Base-by-base conservation (phyloP, 2,888 invertebrate genomes). In the Amblyjoppa proteus region DNA sequence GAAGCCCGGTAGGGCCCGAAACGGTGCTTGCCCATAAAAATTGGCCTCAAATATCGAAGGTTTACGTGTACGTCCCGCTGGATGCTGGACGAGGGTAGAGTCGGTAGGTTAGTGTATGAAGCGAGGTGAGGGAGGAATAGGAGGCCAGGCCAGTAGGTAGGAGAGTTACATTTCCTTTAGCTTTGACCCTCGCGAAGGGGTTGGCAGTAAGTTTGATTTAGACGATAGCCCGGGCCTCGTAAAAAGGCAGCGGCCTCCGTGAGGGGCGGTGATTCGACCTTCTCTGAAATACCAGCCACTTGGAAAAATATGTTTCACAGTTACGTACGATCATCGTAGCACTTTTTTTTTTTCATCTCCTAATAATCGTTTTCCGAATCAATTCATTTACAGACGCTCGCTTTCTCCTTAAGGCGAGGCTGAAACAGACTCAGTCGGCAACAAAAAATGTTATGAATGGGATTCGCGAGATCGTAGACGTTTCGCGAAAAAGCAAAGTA, bases 1-100 rank as follows among this genome's bases (percentile, higher is more conserved):
- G 58, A 51, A 31, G 45, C 13, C 49, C 41, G 34, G 69, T 58
- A 68, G 76, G 73, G 74, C 71, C 71, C 25, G 77, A 56, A 77
- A 68, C 56, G 77, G 68, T 49, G 79, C 53, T 81, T 28, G 74
- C 41, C 79, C 87, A 88, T 89, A 90, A 89, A 89, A 90, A 89
- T 80, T 71, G 80, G 80, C 80, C 74, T 81, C 80, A 74, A 81
- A 81, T 81, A 81, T 81, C 80, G 56, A 74, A 81, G 74, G 80
- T 81, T 81, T 81, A 81, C 74, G 73, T 73, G 80, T 77, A 68
- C 76, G 68, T 77, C 34, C 79, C 79, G 82, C 64, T 75, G 87
- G 83, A 83, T 84, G 86, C 87, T 84, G 84, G 88, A 88, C 53
- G 83, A 73, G 87, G 81, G 75, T 69, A 25, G 68, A 87, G 83